Evolutionary conservation across 2,113 vertebrate genomes (phyloP).

Genomic region (Mixornis gularis): DNA sequence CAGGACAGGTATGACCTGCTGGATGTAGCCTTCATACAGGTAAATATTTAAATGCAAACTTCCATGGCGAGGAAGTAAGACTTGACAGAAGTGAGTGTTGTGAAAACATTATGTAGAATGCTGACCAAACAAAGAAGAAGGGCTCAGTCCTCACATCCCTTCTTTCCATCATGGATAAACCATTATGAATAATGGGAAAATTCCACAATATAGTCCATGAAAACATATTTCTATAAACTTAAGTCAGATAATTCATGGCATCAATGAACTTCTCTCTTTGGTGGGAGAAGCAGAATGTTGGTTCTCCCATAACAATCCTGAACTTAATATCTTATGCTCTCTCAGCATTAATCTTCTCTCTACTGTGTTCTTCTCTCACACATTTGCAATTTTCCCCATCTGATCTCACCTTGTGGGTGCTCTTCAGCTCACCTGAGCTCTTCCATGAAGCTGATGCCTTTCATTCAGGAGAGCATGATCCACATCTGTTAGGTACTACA

Average conservation of each 20-base stretch:
- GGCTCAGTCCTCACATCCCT: background rate
- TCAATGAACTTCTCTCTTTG: background rate
- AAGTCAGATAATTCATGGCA: background rate
- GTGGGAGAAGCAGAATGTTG: background rate
- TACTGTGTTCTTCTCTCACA: background rate
- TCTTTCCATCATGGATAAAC: background rate
- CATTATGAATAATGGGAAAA: background rate
- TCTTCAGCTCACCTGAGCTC: background rate
- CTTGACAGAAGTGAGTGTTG: background rate
- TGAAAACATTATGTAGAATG: background rate
- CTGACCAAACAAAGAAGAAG: background rate
- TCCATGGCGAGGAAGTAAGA: fast-evolving
- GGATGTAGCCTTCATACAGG: background rate
- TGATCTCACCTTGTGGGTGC: background rate
- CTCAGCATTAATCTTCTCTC: background rate
- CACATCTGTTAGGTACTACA: background rate
- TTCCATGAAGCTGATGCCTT: background rate
- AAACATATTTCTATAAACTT: background rate
- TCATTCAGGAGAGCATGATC: background rate
- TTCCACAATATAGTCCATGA: background rate
- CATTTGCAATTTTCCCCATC: background rate
- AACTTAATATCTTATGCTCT: background rate
- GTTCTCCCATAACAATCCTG: background rate
- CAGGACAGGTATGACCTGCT: background rate
- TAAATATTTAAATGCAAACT: background rate